Percentiles rank a stretch among this genome's conserved stretches.
phyloP scores from a whole-genome alignment of 1,140 invertebrate genomes.

The Tribolium castaneum region DNA sequence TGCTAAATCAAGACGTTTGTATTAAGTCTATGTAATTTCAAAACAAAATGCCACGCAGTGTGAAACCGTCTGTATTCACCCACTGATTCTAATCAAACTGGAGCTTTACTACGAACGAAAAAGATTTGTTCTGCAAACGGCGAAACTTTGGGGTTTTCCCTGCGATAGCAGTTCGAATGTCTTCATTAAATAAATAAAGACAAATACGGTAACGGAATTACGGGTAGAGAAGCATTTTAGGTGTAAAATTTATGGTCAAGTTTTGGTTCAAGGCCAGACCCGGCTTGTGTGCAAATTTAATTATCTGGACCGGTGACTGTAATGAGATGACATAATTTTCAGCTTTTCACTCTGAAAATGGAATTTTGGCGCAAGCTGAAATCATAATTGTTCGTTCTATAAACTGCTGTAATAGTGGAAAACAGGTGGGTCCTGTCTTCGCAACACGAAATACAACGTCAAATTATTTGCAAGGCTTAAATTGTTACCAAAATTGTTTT shows the following conservation, averaged over 20 bases:
- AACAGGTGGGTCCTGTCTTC: conserved; percentile 15
- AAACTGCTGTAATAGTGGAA: background rate
- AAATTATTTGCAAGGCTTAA: conserved; percentile 20
- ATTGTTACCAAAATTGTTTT: conserved; percentile 16
- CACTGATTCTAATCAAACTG: conserved; percentile 1
- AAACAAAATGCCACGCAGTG: conserved; percentile 23
- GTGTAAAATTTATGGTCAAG: conserved; percentile 32
- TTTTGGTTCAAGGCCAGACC: conserved; percentile 26
- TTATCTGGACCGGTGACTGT: conserved; percentile 34
- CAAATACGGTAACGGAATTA: background rate
- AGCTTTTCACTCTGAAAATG: conserved; percentile 24
- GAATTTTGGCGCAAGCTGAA: background rate
- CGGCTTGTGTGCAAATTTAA: conserved; percentile 18
- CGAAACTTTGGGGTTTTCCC: too few relatives aligned
- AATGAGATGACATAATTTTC: conserved; percentile 34
- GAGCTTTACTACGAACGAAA: background rate
- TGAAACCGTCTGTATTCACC: conserved; percentile 20
- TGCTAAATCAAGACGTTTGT: conserved; percentile 32
- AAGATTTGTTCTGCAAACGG: too few relatives aligned
- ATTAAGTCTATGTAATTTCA: conserved; percentile 20
- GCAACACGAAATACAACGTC: background rate
- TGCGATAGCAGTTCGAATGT: background rate
- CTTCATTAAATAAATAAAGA: conserved; percentile 14
- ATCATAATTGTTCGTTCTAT: background rate
- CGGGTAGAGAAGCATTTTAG: background rate